These are phyloP conservation scores for Dreissena rostriformis DNA, from an alignment of 1,140 invertebrate genomes.

Conservation along the genomic window DNA sequence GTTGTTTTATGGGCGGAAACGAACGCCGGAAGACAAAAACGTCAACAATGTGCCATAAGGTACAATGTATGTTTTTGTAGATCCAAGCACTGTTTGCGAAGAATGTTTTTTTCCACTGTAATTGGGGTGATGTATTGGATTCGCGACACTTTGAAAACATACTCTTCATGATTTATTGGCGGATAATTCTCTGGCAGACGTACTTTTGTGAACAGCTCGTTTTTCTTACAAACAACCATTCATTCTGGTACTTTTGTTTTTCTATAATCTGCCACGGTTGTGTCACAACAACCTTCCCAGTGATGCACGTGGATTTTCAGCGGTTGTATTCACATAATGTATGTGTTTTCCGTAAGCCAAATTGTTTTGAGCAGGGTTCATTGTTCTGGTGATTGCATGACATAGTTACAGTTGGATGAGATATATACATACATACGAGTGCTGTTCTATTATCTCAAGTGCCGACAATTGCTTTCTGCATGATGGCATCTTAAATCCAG, in stretches of 20 bases:
- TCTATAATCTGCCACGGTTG: neutral
- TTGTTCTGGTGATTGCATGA: too few species aligned
- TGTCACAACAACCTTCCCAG: too few species aligned
- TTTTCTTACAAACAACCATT: too few species aligned
- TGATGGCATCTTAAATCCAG: too few species aligned
- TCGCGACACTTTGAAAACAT: slow-evolving; percentile 22
- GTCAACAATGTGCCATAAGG: slow-evolving; percentile 49
- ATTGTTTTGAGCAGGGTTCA: too few species aligned
- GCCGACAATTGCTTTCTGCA: too few species aligned
- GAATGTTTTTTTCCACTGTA: slow-evolving; percentile 23
- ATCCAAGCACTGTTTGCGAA: slow-evolving; percentile 33
- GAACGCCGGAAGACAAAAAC: slow-evolving; percentile 29
- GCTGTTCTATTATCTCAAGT: too few species aligned
- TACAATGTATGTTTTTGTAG: slow-evolving; percentile 46
- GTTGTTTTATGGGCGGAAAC: slow-evolving; percentile 34
- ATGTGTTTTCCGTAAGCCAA: too few species aligned
- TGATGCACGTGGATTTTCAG: too few species aligned
- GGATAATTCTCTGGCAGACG: neutral
- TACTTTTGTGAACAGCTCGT: neutral
- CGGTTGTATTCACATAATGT: too few species aligned
- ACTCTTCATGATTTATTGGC: slow-evolving; percentile 40
- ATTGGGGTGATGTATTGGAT: slow-evolving; percentile 45
- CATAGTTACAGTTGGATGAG: too few species aligned
- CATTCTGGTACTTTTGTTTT: neutral
- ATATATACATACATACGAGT: too few species aligned